phyloP scores from a whole-genome alignment of 2,888 invertebrate species.

The Machimus rusticus region DNA sequence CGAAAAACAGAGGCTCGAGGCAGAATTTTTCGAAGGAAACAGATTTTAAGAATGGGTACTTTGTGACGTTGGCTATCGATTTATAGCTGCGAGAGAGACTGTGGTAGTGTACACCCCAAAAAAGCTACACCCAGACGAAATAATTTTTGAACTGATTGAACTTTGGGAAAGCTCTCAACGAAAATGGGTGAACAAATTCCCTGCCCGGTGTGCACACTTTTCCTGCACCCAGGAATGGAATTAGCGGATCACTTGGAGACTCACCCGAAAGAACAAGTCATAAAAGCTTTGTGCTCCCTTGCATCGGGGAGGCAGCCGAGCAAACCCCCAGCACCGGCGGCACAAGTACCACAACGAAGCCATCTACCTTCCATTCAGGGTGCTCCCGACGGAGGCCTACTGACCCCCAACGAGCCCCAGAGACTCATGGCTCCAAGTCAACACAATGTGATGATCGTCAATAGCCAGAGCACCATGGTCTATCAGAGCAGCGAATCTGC shows the following conservation, averaged over 20 bases:
- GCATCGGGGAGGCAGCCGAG: background rate
- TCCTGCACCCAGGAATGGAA: constrained; percentile 82
- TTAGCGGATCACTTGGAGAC: constrained; percentile 83
- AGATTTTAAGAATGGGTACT: constrained; percentile 40
- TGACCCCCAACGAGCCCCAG: background rate
- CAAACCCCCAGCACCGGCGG: constrained; percentile 29
- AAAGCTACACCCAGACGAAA: constrained; percentile 32
- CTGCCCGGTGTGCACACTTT: constrained; percentile 87
- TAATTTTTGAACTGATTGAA: constrained; percentile 31
- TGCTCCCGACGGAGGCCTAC: constrained; percentile 19
- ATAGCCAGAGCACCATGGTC: constrained; percentile 44
- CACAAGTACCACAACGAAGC: constrained; percentile 19
- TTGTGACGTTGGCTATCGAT: constrained; percentile 48
- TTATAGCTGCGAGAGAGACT: constrained; percentile 29
- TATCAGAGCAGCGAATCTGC: constrained; percentile 24
- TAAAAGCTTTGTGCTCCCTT: constrained; percentile 72
- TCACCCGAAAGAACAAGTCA: constrained; percentile 88
- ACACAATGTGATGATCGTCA: constrained; percentile 46
- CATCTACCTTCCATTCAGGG: constrained; percentile 25
- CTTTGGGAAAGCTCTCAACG: constrained; percentile 24
- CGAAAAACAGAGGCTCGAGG: background rate
- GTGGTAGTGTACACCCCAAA: constrained; percentile 42
- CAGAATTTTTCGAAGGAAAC: background rate
- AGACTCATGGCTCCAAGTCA: background rate
- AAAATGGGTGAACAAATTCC: constrained; percentile 66